phyloP scores from a whole-genome alignment of 2,888 invertebrate species.

The Plebejus melissa region DNA sequence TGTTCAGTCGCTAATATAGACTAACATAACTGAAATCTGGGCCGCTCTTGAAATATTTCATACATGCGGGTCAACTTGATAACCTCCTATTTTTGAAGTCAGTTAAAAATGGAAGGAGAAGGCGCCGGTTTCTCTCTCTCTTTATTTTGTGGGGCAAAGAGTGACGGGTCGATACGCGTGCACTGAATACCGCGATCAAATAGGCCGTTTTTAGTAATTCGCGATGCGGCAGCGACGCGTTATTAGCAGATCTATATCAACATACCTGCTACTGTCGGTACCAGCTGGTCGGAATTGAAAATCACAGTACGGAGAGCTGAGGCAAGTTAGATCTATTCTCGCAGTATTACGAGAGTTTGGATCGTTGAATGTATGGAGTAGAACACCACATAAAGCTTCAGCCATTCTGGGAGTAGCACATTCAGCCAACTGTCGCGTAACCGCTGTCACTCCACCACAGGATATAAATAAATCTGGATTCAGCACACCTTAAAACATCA shows the following conservation, averaged over 20 bases:
- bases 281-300: conserved; percentile 88
- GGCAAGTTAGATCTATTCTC: conserved; percentile 89
- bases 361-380: conserved; percentile 90
- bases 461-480: conserved; percentile 89
- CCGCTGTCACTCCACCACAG: conserved; percentile 90
- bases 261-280: conserved; percentile 84
- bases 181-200: too few relatives aligned
- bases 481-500: conserved; percentile 80
- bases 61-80: too few relatives aligned
- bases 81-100: too few relatives aligned
- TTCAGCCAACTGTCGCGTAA: conserved; percentile 89
- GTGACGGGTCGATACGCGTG: too few relatives aligned
- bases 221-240: too few relatives aligned
- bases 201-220: too few relatives aligned
- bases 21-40: too few relatives aligned
- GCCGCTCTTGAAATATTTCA: too few relatives aligned
- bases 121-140: too few relatives aligned
- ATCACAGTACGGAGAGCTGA: conserved; percentile 95
- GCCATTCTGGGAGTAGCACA: conserved; percentile 93
- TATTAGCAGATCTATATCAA: conserved; percentile 23
- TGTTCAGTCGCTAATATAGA: too few relatives aligned
- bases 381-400: conserved; percentile 92
- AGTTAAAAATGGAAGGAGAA: too few relatives aligned
- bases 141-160: too few relatives aligned
- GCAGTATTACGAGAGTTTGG: conserved; percentile 88